Percentiles rank a stretch among this genome's conserved stretches.
These are phyloP conservation scores for Cherax quadricarinatus DNA, from an alignment of 1,140 invertebrate species.

Conservation along the genomic window DNA sequence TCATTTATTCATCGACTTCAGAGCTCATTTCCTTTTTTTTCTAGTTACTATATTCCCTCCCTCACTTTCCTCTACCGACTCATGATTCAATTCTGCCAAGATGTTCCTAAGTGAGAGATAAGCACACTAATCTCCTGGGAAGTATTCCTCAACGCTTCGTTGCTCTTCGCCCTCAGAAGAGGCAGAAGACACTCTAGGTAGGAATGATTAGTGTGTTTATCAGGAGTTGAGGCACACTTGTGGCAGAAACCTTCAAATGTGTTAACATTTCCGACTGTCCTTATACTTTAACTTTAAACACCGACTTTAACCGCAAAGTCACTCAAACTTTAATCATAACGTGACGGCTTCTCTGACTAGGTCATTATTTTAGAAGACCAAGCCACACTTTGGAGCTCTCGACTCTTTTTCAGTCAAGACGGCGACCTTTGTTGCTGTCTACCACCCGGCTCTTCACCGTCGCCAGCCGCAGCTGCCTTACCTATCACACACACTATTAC, in stretches of 20 bases:
- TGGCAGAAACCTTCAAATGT: not conserved
- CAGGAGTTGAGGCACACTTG: constrained; percentile 21
- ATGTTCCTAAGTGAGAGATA: not conserved
- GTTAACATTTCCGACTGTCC: constrained; percentile 20
- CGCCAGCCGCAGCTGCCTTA: constrained; percentile 43
- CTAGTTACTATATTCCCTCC: not conserved
- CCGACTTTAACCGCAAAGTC: constrained; percentile 29
- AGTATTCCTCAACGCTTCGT: not conserved
- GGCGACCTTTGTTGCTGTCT: constrained; percentile 40
- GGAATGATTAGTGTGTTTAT: not conserved
- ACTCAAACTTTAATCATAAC: constrained; percentile 19
- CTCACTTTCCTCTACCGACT: not conserved
- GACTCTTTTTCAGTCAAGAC: constrained; percentile 64
- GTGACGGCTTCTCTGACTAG: constrained; percentile 60
- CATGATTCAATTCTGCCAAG: not conserved
- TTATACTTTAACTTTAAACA: constrained; percentile 25
- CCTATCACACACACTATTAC: constrained; percentile 46
- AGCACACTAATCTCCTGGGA: not conserved
- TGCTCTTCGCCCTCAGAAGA: not conserved
- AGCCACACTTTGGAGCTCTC: constrained; percentile 48
- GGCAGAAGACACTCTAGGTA: not conserved
- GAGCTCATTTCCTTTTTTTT: not conserved
- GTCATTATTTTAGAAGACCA: constrained; percentile 38
- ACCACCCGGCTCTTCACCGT: constrained; percentile 25
- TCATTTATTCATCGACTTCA: constrained; percentile 23